Base-by-base conservation (phyloP, 2,113 vertebrate species). In the Platichthys flesus region DNA sequence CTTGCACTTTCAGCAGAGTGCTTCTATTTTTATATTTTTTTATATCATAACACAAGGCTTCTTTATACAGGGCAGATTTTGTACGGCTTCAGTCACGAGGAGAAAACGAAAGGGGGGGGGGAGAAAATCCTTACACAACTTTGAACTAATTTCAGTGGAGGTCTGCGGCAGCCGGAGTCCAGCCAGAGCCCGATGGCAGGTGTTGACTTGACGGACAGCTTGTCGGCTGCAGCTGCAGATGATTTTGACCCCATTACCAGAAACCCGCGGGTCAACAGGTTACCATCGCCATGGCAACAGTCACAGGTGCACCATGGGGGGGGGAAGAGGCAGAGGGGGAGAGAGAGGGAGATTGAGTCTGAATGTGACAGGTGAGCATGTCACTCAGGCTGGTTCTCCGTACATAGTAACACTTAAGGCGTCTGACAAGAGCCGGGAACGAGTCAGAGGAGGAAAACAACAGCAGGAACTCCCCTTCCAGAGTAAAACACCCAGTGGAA, bases 321-420 rank as follows among this genome's bases (percentile, higher is more conserved):
- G 61, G 60, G 55, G 37, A n/a, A 60, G 56, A 24, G 71, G 5
- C 4, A 15, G 1, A 40, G 31, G 21, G 35, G 16, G 24, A 52
- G 76, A 54, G 60, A 73, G 45, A 60, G 56, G 24, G 55, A 54
- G 28, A 23, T 42, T 63, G 8, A 56, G 58, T 47, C 65, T 54
- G 57, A 74, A 79, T 55, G 84, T 89, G 87, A 91, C 86, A 86
- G 83, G 69, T 83, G 84, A 87, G 69, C 69, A 13, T 76, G 87
- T 85, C 85, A 78, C 74, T 77, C 9, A 57, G 74, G 28, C 79
- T 74, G 77, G 66, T 85, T 78, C 42, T 78, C 79, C 82, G 71
- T 77, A 89, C 81, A 85, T 85, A 83, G 85, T 76, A 84, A 87
- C 89, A 89, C 90, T 89, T 72, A 69, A 65, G 84, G 87, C 84